Conservation (phyloP, 2,113 vertebrate genomes). For the Ornithorhynchus anatinus region DNA sequence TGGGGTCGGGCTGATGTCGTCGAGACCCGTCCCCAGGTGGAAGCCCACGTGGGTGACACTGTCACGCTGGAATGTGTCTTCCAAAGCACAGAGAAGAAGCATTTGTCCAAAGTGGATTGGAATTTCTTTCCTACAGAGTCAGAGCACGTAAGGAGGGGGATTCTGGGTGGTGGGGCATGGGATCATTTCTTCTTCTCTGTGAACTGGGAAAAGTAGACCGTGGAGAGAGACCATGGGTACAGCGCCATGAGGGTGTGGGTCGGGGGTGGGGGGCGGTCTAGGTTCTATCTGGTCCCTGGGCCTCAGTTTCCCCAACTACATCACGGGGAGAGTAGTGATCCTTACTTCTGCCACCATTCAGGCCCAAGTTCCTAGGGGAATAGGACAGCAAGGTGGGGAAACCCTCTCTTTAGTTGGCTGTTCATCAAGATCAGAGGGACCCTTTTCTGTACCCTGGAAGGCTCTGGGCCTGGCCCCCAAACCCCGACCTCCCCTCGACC, state of each 20-base stretch:
- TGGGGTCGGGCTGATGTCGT: neutral
- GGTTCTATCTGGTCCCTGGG: no score
- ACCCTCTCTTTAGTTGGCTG: no score
- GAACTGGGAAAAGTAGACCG: no score
- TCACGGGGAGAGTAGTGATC: no score
- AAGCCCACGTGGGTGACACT: conserved; percentile 41
- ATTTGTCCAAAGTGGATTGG: conserved; percentile 69
- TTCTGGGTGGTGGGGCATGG: fast-evolving
- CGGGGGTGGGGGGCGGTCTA: neutral
- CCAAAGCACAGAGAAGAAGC: neutral
- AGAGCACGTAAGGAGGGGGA: neutral
- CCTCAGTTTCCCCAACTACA: no score
- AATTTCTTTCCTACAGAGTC: neutral
- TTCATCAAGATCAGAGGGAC: no score
- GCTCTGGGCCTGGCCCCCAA: no score
- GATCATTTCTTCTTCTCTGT: neutral
- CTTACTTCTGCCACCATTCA: no score
- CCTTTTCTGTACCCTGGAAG: no score
- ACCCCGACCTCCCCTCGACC: no score
- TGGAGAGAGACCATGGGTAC: neutral
- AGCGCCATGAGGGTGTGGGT: neutral
- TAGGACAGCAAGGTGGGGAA: no score
- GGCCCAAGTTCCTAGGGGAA: no score
- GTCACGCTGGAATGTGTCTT: conserved; percentile 64
- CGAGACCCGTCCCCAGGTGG: conserved; percentile 14